These are phyloP conservation scores for Lymantria dispar DNA, from an alignment of 2,888 invertebrate genomes.

Conservation along the genomic window DNA sequence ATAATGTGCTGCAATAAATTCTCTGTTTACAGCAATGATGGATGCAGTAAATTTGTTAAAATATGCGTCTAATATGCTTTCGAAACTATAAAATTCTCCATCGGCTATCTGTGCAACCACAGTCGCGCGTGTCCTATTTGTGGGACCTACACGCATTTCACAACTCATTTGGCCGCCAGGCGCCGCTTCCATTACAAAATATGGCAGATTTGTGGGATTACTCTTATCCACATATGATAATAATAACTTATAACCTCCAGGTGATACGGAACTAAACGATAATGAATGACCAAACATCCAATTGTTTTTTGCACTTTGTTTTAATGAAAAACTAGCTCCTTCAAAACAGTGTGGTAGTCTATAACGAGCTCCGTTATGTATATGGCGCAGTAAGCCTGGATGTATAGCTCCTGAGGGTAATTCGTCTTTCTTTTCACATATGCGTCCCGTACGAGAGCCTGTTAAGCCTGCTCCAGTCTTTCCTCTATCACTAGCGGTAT, in stretches of 20 bases:
- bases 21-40: conserved; percentile 69
- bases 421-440: conserved; percentile 41
- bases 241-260: conserved; percentile 70
- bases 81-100: conserved; percentile 66
- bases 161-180: conserved; percentile 76
- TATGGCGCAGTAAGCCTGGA: conserved; percentile 68
- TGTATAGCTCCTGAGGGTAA: conserved; percentile 56
- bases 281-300: conserved; percentile 70
- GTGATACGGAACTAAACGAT: conserved; percentile 73
- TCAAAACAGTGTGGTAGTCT: conserved; percentile 76
- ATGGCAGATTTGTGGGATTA: conserved; percentile 56
- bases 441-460: conserved; percentile 58
- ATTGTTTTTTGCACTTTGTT: conserved; percentile 56
- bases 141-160: conserved; percentile 67
- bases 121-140: conserved; percentile 58
- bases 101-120: conserved; percentile 69
- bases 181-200: conserved; percentile 74
- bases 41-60: conserved; percentile 64
- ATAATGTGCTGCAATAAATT: conserved; percentile 72
- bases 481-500: conserved; percentile 58
- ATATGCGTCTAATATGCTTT: conserved; percentile 69
- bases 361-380: conserved; percentile 70
- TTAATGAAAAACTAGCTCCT: conserved; percentile 65
- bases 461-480: conserved; percentile 74
- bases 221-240: conserved; percentile 63